phyloP scores from a whole-genome alignment of 2,113 vertebrate genomes.

The Actinemys pallida region DNA sequence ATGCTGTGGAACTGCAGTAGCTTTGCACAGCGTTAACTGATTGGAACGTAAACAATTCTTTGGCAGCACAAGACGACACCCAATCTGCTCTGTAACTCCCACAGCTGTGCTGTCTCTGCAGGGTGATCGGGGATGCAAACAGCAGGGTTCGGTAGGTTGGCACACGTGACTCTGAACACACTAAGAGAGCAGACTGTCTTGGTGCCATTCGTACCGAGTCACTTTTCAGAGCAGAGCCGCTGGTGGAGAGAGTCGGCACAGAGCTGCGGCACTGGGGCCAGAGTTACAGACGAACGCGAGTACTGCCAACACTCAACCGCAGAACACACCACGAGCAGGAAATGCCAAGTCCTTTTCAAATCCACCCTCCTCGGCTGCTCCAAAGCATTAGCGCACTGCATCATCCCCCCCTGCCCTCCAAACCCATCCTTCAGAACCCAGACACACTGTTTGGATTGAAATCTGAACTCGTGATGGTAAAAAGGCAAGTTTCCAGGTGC shows the following conservation, averaged over 20 bases:
- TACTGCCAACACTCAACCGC: not conserved
- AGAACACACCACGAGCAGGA: not conserved
- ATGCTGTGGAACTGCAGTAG: too few species aligned
- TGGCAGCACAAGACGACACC: not conserved
- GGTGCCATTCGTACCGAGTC: not conserved
- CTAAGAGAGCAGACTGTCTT: not conserved
- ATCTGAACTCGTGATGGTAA: not conserved
- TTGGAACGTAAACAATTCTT: not conserved
- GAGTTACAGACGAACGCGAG: not conserved
- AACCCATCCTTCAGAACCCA: not conserved
- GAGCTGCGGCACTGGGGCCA: not conserved
- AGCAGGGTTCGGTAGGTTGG: not conserved
- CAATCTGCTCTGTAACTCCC: not conserved
- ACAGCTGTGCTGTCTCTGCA: not conserved
- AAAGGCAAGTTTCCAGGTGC: not conserved
- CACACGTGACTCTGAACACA: not conserved
- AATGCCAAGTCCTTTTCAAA: not conserved
- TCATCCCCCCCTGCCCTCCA: not conserved
- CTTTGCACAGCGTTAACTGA: not conserved
- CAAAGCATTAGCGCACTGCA: not conserved
- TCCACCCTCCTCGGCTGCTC: not conserved
- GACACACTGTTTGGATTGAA: not conserved
- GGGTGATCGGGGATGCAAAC: not conserved
- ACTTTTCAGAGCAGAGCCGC: not conserved
- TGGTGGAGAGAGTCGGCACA: not conserved